Percentiles rank a stretch among this genome's conserved stretches.
Conservation (phyloP, 2,113 vertebrate species). For the Rutilus rutilus region DNA sequence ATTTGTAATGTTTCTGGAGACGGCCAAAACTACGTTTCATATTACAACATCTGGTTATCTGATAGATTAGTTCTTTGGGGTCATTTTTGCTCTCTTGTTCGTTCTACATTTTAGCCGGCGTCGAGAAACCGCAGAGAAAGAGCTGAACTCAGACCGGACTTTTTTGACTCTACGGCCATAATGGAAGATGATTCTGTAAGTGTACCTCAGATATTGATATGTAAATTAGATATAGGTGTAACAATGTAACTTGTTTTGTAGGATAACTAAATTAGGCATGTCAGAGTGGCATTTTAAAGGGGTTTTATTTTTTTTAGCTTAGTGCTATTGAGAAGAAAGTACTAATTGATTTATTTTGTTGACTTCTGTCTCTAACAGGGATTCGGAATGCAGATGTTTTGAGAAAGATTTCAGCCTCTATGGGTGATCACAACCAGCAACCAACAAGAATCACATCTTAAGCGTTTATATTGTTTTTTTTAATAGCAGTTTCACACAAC, state of each 20-base stretch:
- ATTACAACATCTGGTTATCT: slow-evolving; percentile 14
- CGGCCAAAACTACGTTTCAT: background rate
- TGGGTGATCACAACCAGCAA: slow-evolving; percentile 48
- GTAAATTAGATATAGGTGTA: background rate
- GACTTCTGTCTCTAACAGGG: slow-evolving; percentile 39
- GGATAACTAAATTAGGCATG: background rate
- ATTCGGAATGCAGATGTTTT: slow-evolving; percentile 64
- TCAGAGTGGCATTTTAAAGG: background rate
- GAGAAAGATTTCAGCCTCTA: slow-evolving; percentile 33
- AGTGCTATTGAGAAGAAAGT: background rate
- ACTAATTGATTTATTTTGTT: background rate
- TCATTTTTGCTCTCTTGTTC: background rate
- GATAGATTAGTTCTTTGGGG: background rate
- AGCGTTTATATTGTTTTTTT: slow-evolving; percentile 33
- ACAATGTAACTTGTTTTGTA: background rate
- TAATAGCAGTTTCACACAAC: slow-evolving; percentile 27
- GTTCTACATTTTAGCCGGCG: slow-evolving; percentile 82
- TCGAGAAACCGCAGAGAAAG: slow-evolving; percentile 96
- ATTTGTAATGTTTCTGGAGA: background rate
- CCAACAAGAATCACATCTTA: slow-evolving; percentile 44
- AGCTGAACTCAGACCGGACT: slow-evolving; percentile 98
- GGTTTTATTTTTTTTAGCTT: background rate
- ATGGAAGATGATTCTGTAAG: slow-evolving; percentile 99
- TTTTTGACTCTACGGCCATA: slow-evolving; percentile 99
- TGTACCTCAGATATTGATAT: background rate